phyloP scores from a whole-genome alignment of 1,140 invertebrate genomes.

The Atopsyche davidsoni region DNA sequence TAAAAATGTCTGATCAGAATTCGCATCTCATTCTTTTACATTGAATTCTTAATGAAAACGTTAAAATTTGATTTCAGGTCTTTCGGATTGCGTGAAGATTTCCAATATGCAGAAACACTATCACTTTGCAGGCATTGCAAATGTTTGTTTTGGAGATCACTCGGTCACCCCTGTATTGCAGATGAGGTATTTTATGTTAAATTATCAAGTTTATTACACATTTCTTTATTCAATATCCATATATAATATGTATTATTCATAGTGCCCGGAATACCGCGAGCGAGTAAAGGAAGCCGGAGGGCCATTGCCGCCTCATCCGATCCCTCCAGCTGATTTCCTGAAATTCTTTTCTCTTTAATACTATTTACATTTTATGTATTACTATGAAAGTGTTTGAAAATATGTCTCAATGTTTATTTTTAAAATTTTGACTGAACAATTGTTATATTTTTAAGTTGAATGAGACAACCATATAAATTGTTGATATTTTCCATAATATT shows the following conservation, averaged over 20 bases:
- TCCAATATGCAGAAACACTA: slow-evolving; percentile 86
- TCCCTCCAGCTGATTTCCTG: slow-evolving; percentile 81
- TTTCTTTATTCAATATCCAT: too few relatives aligned
- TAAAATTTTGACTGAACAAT: neutral
- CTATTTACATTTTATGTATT: neutral
- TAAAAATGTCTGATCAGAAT: neutral
- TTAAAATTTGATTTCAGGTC: slow-evolving; percentile 51
- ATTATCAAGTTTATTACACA: neutral
- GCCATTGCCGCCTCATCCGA: slow-evolving; percentile 71
- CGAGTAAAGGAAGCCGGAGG: slow-evolving; percentile 72
- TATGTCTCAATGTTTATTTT: neutral
- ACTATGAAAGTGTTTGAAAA: neutral
- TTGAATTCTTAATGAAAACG: neutral
- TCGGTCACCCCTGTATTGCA: slow-evolving; percentile 84
- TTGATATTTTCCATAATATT: neutral
- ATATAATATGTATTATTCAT: too few relatives aligned
- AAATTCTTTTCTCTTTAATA: slow-evolving; percentile 84
- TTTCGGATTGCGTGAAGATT: slow-evolving; percentile 83
- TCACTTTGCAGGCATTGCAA: slow-evolving; percentile 92
- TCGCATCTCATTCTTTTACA: neutral
- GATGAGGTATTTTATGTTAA: slow-evolving; percentile 50
- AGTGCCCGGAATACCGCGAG: slow-evolving; percentile 71
- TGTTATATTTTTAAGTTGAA: neutral
- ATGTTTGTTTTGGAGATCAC: slow-evolving; percentile 92
- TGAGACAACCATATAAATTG: neutral